Percentiles rank a stretch among this genome's conserved stretches.
Conservation (phyloP, 35 echinoderm and acorn worm genomes). For the Strongylocentrotus purpuratus region DNA sequence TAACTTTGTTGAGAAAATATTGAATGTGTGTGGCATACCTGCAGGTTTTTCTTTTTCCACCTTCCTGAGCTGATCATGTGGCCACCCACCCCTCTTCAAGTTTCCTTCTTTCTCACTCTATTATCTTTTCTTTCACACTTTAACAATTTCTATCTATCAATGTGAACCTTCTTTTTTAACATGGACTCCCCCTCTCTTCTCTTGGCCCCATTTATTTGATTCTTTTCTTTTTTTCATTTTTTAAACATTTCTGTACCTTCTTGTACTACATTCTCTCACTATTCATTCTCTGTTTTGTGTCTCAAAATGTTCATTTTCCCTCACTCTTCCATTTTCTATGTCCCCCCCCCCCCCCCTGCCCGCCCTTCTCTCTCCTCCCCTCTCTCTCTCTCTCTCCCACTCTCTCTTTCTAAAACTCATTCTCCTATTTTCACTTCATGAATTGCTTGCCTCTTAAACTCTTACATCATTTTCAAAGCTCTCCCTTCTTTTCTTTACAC, state of each 20-base stretch:
- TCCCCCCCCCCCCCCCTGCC: neutral
- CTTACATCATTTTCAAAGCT: neutral
- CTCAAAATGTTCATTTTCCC: neutral
- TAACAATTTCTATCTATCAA: neutral
- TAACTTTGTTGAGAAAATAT: neutral
- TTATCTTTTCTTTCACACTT: too few species aligned
- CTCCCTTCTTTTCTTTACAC: neutral
- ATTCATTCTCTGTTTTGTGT: neutral
- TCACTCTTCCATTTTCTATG: neutral
- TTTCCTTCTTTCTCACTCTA: neutral
- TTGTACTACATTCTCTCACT: neutral
- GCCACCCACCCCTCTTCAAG: neutral
- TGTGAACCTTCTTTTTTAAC: neutral
- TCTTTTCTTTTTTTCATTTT: neutral
- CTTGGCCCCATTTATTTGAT: neutral
- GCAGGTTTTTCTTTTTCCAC: too few species aligned
- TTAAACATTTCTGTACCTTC: neutral
- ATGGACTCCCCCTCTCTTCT: neutral
- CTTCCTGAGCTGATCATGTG: too few species aligned
- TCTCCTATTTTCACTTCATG: neutral
- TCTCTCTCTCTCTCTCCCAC: too few species aligned
- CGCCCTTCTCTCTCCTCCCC: neutral
- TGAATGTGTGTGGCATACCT: neutral
- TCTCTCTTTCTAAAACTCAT: too few species aligned
- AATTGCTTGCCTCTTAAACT: neutral